Base-by-base conservation (phyloP, 2,888 invertebrate genomes). In the Kuschelorhynchus macadamiae region DNA sequence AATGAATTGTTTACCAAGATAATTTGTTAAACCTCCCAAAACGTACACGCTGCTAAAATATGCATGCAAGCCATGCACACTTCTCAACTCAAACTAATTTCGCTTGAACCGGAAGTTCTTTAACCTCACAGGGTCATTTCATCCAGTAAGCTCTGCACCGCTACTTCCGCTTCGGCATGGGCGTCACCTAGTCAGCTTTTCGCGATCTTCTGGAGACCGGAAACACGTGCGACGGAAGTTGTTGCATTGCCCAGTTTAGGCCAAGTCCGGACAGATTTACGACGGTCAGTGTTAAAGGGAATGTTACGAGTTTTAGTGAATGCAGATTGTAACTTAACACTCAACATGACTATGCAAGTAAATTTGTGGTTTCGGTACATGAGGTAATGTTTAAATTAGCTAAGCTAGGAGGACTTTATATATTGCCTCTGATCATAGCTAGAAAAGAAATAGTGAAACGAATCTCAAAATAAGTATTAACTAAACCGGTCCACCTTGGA, bases 141-240 rank as follows among this genome's bases (percentile, higher is more conserved):
- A 52, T 18, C 57, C 65, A 59, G 47, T 20, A 55, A 53, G 55
- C 32, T 42, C 33, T 39, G 36, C 60, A 49, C 47, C 60, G 59
- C 49, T 18, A 59, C 59, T 66, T 66, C 66, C 66, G 60, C 16
- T 41, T 17, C 47, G 66, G 46, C 55, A 53, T 44, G 16, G 42
- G 65, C 44, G 65, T 42, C 64, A 65, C 55, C 64, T 41, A 56
- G 64, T 64, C 65, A 65, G 65, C 65, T 41, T 20, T 65, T 30
- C 56, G 64, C 41, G 20, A 64, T 57, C 65, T 59, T 32, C 59
- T 57, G 12, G 30, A 18, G 17, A 46, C 55, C 46, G 46, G 53
- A 53, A 44, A n/a, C 46, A 46, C 46, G 46, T 63, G 46, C 12
- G 46, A 53, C 53, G 63, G 63, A 63, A 53, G 53, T 52, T 52